Evolutionary conservation across 2,113 vertebrate species (phyloP).

Genomic region (Brachionichthys hirsutus): DNA sequence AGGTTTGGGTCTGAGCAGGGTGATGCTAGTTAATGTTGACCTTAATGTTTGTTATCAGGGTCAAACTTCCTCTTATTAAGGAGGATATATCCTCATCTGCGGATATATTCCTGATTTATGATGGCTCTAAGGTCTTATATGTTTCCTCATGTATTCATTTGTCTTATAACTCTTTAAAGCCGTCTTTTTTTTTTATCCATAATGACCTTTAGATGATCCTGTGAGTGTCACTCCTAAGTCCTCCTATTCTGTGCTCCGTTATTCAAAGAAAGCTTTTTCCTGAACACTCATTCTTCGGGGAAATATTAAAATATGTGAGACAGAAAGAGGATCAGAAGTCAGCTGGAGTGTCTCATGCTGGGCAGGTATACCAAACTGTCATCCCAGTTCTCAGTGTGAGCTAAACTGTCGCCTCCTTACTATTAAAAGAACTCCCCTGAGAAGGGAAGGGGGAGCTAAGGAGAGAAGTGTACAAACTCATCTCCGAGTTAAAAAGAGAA

Average conservation of each 20-base stretch:
- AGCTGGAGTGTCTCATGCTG: conserved; percentile 19
- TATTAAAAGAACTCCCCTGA: conserved; percentile 71
- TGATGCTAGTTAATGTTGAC: conserved; percentile 29
- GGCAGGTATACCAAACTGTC: conserved; percentile 60
- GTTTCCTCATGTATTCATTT: conserved; percentile 58
- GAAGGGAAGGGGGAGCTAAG: conserved; percentile 24
- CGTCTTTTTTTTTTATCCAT: conserved; percentile 61
- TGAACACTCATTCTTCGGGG: conserved; percentile 49
- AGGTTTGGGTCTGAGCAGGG: conserved; percentile 1
- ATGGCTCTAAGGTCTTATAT: conserved; percentile 29
- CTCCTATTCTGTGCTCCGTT: conserved; percentile 58
- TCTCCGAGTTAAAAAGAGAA: conserved; percentile 52
- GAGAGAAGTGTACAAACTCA: conserved; percentile 43
- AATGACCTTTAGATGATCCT: conserved; percentile 60
- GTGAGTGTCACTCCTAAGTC: conserved; percentile 51
- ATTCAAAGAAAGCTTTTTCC: conserved; percentile 61
- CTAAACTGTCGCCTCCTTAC: conserved; percentile 69
- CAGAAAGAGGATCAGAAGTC: conserved; percentile 46
- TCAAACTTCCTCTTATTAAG: conserved; percentile 40
- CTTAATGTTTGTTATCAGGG: conserved; percentile 23
- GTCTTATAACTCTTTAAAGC: conserved; percentile 53
- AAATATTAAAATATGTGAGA: conserved; percentile 64
- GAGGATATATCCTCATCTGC: conserved; percentile 22
- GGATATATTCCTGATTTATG: conserved; percentile 9
- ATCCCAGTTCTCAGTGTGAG: conserved; percentile 37